Evolutionary conservation across 2,113 vertebrate species (phyloP).

Genomic region (Ptilorrhoa leucosticta): DNA sequence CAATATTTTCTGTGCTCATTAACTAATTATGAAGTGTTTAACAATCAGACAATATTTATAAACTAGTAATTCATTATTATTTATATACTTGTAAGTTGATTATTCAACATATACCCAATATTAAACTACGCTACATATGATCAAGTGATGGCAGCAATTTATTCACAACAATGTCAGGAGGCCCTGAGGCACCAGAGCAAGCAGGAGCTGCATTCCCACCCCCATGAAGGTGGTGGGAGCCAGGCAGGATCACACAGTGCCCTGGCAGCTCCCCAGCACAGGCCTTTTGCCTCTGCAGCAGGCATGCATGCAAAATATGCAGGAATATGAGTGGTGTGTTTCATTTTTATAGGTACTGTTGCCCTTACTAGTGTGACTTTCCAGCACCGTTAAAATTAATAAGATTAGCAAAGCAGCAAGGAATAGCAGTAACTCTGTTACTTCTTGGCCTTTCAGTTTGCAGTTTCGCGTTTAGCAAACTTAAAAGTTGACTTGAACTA

Average conservation of each 20-base stretch:
- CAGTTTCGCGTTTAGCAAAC: not conserved
- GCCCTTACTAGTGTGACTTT: not conserved
- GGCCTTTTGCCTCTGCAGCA: not conserved
- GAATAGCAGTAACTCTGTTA: not conserved
- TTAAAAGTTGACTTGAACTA: not conserved
- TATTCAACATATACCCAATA: not conserved
- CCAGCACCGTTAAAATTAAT: not conserved
- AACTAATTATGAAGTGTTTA: not conserved
- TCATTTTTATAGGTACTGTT: not conserved
- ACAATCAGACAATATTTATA: not conserved
- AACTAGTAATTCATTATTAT: not conserved
- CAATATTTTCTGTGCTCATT: not conserved
- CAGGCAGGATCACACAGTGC: not conserved
- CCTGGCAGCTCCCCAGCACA: not conserved
- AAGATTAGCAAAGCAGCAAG: not conserved
- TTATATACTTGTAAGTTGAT: not conserved
- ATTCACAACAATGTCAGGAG: not conserved
- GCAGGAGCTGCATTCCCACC: not conserved
- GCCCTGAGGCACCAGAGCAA: fast-evolving
- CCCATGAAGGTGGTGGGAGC: not conserved
- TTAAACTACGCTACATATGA: not conserved
- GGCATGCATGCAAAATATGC: not conserved
- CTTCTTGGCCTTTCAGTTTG: not conserved
- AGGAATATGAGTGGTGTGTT: not conserved
- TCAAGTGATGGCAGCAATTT: not conserved